phyloP scores from a whole-genome alignment of 1,140 invertebrate genomes.

The Agraylea sexmaculata region DNA sequence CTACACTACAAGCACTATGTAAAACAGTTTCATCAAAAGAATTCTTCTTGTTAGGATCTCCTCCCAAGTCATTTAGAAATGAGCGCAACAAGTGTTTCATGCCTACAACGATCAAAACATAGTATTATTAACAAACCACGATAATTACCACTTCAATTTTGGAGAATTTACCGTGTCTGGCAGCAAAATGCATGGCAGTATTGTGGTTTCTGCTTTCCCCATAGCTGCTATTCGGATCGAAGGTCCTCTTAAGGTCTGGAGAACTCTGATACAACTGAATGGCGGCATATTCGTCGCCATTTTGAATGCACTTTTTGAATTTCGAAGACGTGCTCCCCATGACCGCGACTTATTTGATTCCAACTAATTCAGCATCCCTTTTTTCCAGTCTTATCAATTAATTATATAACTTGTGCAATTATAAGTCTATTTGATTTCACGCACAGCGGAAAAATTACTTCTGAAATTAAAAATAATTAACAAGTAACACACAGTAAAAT shows the following conservation, averaged over 20 bases:
- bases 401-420: too few species aligned
- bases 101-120: too few species aligned
- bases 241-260: constrained; percentile 48
- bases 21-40: constrained; percentile 50
- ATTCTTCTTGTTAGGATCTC: constrained; percentile 61
- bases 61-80: constrained; percentile 52
- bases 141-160: not conserved
- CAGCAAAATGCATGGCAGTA: constrained; percentile 55
- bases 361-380: too few species aligned
- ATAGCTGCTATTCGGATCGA: constrained; percentile 60
- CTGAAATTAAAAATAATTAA: too few species aligned
- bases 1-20: constrained; percentile 44
- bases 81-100: constrained; percentile 49
- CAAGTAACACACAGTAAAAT: too few species aligned
- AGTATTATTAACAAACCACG: not conserved
- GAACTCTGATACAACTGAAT: constrained; percentile 50
- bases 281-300: constrained; percentile 59
- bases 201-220: constrained; percentile 56
- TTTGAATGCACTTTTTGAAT: constrained; percentile 59
- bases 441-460: too few species aligned
- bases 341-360: too few species aligned
- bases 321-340: constrained; percentile 62
- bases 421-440: too few species aligned
- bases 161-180: constrained; percentile 46
- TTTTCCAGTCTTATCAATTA: too few species aligned